Percentiles rank a stretch among this genome's conserved stretches.
Conservation (phyloP, 2,113 vertebrate species). For the Psittacara wagleri region DNA sequence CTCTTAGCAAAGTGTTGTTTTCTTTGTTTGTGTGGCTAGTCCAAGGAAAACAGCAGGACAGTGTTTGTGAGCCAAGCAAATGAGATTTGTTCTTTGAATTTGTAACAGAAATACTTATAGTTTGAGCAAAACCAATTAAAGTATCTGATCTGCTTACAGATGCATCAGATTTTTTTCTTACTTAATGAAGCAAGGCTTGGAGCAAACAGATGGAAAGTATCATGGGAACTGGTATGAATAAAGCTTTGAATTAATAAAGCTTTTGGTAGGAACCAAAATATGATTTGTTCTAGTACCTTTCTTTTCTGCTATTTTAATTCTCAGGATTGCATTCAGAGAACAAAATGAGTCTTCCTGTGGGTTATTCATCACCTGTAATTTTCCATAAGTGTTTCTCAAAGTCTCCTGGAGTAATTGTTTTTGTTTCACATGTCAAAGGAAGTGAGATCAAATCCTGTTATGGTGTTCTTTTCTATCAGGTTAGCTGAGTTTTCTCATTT, state of each 20-base stretch:
- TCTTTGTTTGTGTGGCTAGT: neutral
- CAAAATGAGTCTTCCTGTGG: constrained; percentile 53
- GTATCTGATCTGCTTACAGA: neutral
- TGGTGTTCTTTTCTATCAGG: constrained; percentile 55
- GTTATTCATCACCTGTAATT: constrained; percentile 69
- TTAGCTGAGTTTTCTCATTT: constrained; percentile 35
- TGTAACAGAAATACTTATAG: neutral
- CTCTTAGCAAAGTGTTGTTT: neutral
- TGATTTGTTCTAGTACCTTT: constrained; percentile 36
- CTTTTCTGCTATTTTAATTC: constrained; percentile 58
- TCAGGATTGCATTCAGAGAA: constrained; percentile 40
- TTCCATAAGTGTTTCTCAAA: constrained; percentile 52
- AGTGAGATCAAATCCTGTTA: constrained; percentile 70
- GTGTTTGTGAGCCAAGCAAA: neutral
- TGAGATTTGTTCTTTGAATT: neutral
- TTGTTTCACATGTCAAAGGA: constrained; percentile 65
- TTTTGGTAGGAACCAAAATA: constrained; percentile 25
- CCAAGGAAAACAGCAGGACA: neutral
- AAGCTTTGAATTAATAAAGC: neutral
- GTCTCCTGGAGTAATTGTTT: constrained; percentile 38
- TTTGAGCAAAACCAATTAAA: neutral
- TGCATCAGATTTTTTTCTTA: neutral
- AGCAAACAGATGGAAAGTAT: constrained; percentile 8
- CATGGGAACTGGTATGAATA: neutral
- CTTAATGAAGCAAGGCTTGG: neutral